These are phyloP conservation scores for Hirundo rustica DNA, from an alignment of 2,797 vertebrate genomes.

Conservation along the genomic window DNA sequence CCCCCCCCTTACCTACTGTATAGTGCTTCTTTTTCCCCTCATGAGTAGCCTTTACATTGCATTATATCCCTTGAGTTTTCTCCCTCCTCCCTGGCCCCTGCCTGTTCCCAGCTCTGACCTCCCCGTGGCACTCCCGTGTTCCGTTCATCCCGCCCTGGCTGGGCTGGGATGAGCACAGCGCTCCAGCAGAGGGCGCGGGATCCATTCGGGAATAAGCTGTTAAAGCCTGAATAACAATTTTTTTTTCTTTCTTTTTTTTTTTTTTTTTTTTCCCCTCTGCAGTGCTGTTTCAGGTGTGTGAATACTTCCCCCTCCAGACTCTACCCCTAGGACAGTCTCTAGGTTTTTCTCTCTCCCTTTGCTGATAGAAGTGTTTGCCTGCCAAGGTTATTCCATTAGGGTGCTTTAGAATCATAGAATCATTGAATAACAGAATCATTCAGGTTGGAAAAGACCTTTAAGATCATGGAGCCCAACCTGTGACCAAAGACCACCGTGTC, in stretches of 20 bases:
- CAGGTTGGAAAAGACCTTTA: background rate
- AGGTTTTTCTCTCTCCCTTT: background rate
- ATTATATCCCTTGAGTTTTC: background rate
- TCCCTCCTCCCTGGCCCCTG: rapidly evolving
- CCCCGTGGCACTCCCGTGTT: rapidly evolving
- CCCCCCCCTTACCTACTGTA: background rate
- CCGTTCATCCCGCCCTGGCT: rapidly evolving
- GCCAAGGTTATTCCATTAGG: background rate
- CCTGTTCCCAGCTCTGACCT: background rate
- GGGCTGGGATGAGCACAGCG: background rate
- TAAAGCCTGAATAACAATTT: no score
- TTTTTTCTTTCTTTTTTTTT: rapidly evolving
- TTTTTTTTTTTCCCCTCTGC: background rate
- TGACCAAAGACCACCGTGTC: background rate
- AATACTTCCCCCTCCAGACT: background rate
- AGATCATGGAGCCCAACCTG: background rate
- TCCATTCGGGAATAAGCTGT: background rate
- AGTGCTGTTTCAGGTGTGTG: background rate
- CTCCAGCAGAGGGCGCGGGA: slow-evolving; percentile 38
- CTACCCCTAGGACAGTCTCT: background rate
- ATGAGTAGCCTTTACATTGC: background rate
- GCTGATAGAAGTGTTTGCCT: background rate
- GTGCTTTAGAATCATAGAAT: background rate
- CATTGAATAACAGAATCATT: background rate
- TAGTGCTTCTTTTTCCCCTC: background rate